Conservation (phyloP, 2,888 invertebrate genomes). For the Sesia apiformis region DNA sequence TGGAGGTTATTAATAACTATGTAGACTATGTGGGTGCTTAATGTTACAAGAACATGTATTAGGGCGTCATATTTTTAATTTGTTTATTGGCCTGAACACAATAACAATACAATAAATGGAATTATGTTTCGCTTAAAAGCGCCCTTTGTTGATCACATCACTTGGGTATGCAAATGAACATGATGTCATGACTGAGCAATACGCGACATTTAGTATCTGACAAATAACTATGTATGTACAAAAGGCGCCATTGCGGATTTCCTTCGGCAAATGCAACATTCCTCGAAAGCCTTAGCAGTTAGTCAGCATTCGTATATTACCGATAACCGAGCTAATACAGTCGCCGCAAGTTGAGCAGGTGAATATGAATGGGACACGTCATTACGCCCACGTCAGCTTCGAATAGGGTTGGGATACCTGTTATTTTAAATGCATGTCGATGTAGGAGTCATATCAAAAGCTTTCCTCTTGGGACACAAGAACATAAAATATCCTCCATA, state of each 20-base stretch:
- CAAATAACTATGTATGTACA: constrained; percentile 37
- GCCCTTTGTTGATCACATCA: constrained; percentile 31
- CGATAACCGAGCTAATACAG: constrained; percentile 29
- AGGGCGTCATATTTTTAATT: no score
- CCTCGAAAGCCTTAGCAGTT: constrained; percentile 46
- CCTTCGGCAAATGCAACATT: constrained; percentile 64
- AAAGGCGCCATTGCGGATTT: constrained; percentile 62
- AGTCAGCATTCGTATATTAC: constrained; percentile 46
- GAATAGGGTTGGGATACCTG: neutral
- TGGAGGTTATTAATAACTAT: no score
- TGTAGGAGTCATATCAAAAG: neutral
- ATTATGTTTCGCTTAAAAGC: constrained; percentile 1
- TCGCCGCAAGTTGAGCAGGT: constrained; percentile 41
- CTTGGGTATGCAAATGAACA: constrained; percentile 36
- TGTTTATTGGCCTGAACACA: no score
- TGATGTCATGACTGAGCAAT: constrained; percentile 50
- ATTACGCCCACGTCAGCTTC: constrained; percentile 21
- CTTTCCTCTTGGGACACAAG: no score
- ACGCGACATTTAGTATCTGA: constrained; percentile 25
- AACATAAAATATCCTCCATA: no score
- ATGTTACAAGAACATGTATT: no score
- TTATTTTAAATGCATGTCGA: neutral
- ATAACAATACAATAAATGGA: no score
- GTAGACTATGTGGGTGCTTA: no score
- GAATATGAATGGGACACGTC: constrained; percentile 58